These are phyloP conservation scores for Thera obeliscata DNA, from an alignment of 2,888 invertebrate genomes.

Conservation along the genomic window DNA sequence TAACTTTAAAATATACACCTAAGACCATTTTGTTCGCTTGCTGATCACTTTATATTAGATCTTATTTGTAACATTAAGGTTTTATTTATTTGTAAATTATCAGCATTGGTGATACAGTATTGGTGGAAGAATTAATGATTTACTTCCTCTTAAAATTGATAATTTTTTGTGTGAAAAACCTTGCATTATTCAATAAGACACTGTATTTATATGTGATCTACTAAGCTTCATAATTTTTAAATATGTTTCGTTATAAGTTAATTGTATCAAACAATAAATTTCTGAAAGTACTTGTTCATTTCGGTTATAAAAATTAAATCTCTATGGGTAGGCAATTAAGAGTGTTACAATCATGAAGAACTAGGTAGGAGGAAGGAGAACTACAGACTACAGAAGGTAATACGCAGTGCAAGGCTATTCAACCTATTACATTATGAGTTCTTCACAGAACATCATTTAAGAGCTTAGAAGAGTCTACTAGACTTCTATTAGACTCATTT, in stretches of 20 bases:
- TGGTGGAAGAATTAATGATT: slow-evolving; percentile 35
- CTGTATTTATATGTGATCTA: slow-evolving; percentile 50
- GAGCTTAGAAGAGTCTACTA: too few relatives aligned
- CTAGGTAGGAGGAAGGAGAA: too few relatives aligned
- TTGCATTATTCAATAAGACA: slow-evolving; percentile 48
- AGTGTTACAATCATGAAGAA: too few relatives aligned
- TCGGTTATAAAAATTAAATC: background rate
- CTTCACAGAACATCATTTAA: too few relatives aligned
- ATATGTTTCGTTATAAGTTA: slow-evolving; percentile 74
- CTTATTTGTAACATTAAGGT: slow-evolving; percentile 50
- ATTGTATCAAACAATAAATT: slow-evolving; percentile 69
- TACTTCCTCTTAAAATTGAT: slow-evolving; percentile 15
- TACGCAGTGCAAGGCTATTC: too few relatives aligned
- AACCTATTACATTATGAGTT: too few relatives aligned
- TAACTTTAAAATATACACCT: slow-evolving; percentile 29
- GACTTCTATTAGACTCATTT: too few relatives aligned
- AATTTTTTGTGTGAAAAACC: slow-evolving; percentile 42
- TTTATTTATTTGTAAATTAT: slow-evolving; percentile 55
- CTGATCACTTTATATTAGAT: slow-evolving; percentile 49
- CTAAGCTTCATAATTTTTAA: slow-evolving; percentile 67
- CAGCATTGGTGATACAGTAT: slow-evolving; percentile 51
- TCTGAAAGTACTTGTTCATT: slow-evolving; percentile 29
- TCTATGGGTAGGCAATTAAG: background rate
- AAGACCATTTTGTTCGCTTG: slow-evolving; percentile 53
- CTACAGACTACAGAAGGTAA: too few relatives aligned